These are phyloP conservation scores for Rapana venosa DNA, from an alignment of 2,888 invertebrate species.

Conservation along the genomic window DNA sequence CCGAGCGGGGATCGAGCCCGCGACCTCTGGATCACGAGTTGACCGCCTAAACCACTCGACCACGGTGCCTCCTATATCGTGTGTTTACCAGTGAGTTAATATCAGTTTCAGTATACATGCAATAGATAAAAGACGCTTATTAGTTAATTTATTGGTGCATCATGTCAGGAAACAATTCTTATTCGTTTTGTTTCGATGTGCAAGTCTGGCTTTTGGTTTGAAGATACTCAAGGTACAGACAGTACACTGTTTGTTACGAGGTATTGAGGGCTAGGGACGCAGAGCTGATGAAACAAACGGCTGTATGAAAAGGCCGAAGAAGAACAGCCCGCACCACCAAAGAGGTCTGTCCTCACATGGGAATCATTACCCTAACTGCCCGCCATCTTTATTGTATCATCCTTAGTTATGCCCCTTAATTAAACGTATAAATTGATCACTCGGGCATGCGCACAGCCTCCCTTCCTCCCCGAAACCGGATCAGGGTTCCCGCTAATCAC, in stretches of 20 bases:
- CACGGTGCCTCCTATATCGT: too few relatives aligned
- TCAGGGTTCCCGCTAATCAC: constrained; percentile 31
- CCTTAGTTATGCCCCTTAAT: constrained; percentile 40
- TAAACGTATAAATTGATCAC: constrained; percentile 39
- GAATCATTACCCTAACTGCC: constrained; percentile 37
- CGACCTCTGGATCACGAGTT: too few relatives aligned
- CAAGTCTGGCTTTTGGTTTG: not conserved
- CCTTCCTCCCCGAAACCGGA: constrained; percentile 24
- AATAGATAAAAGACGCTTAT: too few relatives aligned
- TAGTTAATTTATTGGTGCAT: not conserved
- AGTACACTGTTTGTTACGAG: too few relatives aligned
- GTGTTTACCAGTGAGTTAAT: too few relatives aligned
- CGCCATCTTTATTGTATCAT: constrained; percentile 35
- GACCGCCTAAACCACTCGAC: too few relatives aligned
- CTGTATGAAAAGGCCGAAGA: not conserved
- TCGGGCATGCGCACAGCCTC: constrained; percentile 31
- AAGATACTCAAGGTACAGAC: not conserved
- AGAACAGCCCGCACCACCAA: not conserved
- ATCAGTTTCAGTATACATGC: too few relatives aligned
- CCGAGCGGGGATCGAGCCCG: too few relatives aligned
- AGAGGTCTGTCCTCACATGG: constrained; percentile 22
- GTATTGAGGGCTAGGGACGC: not conserved
- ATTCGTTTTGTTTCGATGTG: not conserved
- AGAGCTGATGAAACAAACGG: constrained; percentile 10
- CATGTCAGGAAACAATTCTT: not conserved